Percentiles rank a stretch among this genome's conserved stretches.
phyloP scores from a whole-genome alignment of 2,888 invertebrate genomes.

The Caenorhabditis sp. region DNA sequence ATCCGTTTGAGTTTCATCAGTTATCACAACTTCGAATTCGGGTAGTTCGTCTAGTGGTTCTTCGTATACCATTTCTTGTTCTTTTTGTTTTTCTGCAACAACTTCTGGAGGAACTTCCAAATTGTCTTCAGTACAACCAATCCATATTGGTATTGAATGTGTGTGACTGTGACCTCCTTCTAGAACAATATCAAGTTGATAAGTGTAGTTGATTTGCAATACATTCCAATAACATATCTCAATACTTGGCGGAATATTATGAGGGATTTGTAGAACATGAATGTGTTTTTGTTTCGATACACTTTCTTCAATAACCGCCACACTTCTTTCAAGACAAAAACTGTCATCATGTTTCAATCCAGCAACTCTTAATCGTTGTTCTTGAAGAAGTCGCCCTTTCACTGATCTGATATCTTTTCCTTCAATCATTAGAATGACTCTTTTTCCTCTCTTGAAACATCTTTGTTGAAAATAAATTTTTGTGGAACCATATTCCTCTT shows the following conservation, averaged over 20 bases:
- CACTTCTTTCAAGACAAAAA: constrained; percentile 35
- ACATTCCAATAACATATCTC: constrained; percentile 62
- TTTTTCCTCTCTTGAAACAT: constrained; percentile 56
- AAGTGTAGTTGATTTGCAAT: constrained; percentile 45
- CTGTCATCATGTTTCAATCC: constrained; percentile 44
- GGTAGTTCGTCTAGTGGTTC: constrained; percentile 49
- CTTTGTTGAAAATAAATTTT: constrained; percentile 50
- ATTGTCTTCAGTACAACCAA: constrained; percentile 59
- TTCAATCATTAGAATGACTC: constrained; percentile 39
- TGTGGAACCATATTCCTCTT: constrained; percentile 51
- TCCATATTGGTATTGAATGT: constrained; percentile 57
- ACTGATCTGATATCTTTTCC: constrained; percentile 36
- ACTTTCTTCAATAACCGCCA: constrained; percentile 21
- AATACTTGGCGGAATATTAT: constrained; percentile 54
- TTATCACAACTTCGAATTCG: constrained; percentile 57
- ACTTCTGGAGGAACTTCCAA: constrained; percentile 41
- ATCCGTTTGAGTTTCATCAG: constrained; percentile 45
- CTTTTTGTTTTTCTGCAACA: not conserved
- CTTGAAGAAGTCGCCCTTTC: constrained; percentile 47
- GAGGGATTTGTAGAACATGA: constrained; percentile 49
- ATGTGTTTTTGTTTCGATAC: constrained; percentile 20
- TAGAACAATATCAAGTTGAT: constrained; percentile 35
- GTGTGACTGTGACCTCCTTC: constrained; percentile 56
- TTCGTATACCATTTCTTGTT: constrained; percentile 4
- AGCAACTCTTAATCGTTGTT: constrained; percentile 46